Evolutionary conservation across 2,113 vertebrate genomes (phyloP), one percentile per base, ranked within the genome.

Genomic region (Zosterops borbonicus): DNA sequence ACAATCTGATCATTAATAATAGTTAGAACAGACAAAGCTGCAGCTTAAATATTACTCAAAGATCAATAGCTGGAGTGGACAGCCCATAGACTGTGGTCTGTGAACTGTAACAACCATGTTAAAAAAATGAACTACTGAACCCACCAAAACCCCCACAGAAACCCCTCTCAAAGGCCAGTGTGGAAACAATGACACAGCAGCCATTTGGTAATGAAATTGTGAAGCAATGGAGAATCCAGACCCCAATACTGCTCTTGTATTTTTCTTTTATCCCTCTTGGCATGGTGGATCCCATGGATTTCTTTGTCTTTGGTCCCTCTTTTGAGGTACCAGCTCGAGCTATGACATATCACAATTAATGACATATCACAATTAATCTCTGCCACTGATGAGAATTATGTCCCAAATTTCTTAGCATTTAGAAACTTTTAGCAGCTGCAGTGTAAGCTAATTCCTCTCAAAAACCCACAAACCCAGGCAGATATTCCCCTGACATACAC

Each of bases 261-360:
- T 60, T 28, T 59, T 58, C 35, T 52, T 33, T 39, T 39, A 46
- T 46, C 33, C 18, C 73, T 69, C 33, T 19, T 12, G 39, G 55
- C 7, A 23, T 21, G 55, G 62, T 27, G 29, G 22, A 22, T 28
- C 12, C 31, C 60, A 12, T 18, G 9, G 22, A 55, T 74, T 49
- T 91, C 82, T 74, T 42, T 28, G 23, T 37, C 27, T 4, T 20
- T 16, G 6, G 21, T 47, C 67, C 25, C 24, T 73, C n/a, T 79
- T n/a, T 4, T 6, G n/a, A 65, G 39, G 50, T 5, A 58, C 28
- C 63, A 82, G 28, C 50, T 64, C 0, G 0, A 50, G 50, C 25
- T 65, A 10, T 39, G 29, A 31, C n/a, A 35, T 8, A 18, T 4
- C 53, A 60, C 46, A 47, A 35, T 0, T 55, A 29, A 83, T 41